Conservation (phyloP, 2,888 invertebrate species). For the Protonemura montana region DNA sequence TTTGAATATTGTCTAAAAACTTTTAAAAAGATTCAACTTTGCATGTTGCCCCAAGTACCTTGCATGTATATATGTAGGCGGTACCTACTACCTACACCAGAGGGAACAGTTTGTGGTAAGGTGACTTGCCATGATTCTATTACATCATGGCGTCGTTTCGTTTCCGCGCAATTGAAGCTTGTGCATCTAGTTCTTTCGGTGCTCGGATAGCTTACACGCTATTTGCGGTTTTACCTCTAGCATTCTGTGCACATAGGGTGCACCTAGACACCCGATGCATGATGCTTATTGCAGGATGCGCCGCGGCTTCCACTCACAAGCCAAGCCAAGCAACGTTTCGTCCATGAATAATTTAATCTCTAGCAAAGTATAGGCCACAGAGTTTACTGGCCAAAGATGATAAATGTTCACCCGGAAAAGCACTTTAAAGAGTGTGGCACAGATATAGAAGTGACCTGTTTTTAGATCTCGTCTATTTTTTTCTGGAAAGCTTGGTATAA, state of each 20-base stretch:
- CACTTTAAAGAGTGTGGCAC: conserved; percentile 24
- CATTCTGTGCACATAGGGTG: too few species aligned
- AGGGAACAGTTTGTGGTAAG: neutral
- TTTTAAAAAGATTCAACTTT: neutral
- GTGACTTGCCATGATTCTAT: neutral
- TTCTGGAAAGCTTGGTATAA: neutral
- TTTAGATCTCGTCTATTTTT: neutral
- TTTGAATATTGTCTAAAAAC: conserved; percentile 15
- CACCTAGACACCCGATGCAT: too few species aligned
- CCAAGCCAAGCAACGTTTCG: neutral
- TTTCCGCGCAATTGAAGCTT: neutral
- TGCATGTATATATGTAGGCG: too few species aligned
- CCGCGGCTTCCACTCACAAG: neutral
- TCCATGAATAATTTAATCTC: conserved; percentile 8
- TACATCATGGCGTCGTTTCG: neutral
- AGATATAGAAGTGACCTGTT: neutral
- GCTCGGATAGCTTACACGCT: neutral
- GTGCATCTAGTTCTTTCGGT: neutral
- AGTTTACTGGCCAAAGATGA: neutral
- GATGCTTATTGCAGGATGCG: neutral
- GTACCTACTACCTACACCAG: neutral
- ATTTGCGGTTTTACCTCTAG: neutral
- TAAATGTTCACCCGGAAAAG: conserved; percentile 18
- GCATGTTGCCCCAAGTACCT: too few species aligned
- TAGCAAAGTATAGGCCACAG: neutral